Evolutionary conservation across 2,888 invertebrate genomes (phyloP).

Genomic region (Escarpia spicata): DNA sequence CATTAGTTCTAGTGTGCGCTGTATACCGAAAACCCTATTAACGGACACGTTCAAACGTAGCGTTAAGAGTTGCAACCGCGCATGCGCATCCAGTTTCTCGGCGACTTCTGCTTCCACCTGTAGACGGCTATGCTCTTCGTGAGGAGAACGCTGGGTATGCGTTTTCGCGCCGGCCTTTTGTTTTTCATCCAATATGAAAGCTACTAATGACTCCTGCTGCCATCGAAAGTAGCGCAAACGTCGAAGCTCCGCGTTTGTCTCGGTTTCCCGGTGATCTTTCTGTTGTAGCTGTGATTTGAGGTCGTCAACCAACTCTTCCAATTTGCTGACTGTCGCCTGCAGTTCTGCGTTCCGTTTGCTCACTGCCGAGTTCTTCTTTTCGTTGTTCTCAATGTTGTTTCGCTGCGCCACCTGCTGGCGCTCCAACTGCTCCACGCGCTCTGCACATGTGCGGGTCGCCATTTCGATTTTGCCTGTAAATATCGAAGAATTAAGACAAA

Average conservation of each 20-base stretch:
- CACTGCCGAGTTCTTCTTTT: constrained; percentile 23
- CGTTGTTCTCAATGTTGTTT: constrained; percentile 22
- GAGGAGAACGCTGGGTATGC: neutral
- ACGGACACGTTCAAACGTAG: constrained; percentile 28
- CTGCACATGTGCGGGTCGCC: constrained; percentile 25
- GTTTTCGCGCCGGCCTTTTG: constrained; percentile 20
- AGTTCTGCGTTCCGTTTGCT: neutral
- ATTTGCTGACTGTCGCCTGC: neutral
- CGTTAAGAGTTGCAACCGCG: constrained; percentile 13
- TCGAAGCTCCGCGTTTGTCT: neutral
- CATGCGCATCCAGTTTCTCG: constrained; percentile 3
- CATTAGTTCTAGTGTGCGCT: constrained; percentile 22
- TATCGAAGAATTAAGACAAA: neutral
- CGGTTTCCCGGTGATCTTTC: neutral
- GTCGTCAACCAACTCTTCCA: neutral
- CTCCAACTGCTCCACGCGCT: constrained; percentile 31
- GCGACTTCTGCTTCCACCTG: neutral
- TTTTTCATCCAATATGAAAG: neutral
- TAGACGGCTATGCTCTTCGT: neutral
- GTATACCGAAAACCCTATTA: constrained; percentile 24
- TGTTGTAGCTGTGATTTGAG: neutral
- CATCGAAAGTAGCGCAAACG: neutral
- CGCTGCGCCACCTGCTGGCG: constrained; percentile 31
- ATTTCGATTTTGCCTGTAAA: neutral
- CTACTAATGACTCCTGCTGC: constrained; percentile 18